phyloP scores from a whole-genome alignment of 2,113 vertebrate species.

The Synchiropus splendidus region DNA sequence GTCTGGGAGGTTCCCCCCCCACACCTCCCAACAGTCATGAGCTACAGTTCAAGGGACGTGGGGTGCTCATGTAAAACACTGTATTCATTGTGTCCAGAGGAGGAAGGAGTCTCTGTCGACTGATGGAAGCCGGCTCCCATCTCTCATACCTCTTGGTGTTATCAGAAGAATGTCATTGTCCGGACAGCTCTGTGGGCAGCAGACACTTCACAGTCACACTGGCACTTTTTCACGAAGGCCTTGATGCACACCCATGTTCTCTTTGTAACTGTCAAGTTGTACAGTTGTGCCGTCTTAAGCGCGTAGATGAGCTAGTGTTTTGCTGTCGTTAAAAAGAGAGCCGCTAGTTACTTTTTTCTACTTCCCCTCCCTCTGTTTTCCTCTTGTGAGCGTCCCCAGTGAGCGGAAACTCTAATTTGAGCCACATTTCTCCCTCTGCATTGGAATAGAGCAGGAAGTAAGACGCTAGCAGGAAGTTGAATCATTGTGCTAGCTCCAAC shows the following conservation, averaged over 20 bases:
- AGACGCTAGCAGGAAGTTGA: slow-evolving; percentile 59
- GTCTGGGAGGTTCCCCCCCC: slow-evolving; percentile 19
- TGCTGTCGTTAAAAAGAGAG: slow-evolving; percentile 41
- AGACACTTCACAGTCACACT: slow-evolving; percentile 38
- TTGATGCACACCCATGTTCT: slow-evolving; percentile 36
- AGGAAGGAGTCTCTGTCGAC: slow-evolving; percentile 46
- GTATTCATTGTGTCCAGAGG: slow-evolving; percentile 56
- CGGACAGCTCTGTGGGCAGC: slow-evolving; percentile 16
- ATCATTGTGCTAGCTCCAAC: slow-evolving; percentile 52
- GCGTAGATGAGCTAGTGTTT: slow-evolving; percentile 33
- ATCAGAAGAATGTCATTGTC: slow-evolving; percentile 54
- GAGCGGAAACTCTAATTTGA: slow-evolving; percentile 69
- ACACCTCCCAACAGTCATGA: slow-evolving; percentile 30
- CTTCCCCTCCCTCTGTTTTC: slow-evolving; percentile 48
- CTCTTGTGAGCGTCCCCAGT: slow-evolving; percentile 48
- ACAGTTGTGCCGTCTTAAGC: slow-evolving; percentile 1
- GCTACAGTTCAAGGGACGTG: slow-evolving; percentile 43
- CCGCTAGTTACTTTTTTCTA: slow-evolving; percentile 17
- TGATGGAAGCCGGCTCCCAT: slow-evolving; percentile 45
- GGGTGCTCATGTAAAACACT: slow-evolving; percentile 61
- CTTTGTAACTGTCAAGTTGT: slow-evolving; percentile 48
- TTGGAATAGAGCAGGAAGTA: slow-evolving; percentile 56
- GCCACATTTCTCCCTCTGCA: slow-evolving; percentile 61
- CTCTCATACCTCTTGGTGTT: slow-evolving; percentile 42
- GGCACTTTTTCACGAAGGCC: slow-evolving; percentile 33